These are phyloP conservation scores for Asbolus verrucosus DNA, from an alignment of 1,140 invertebrate genomes.

Conservation along the genomic window DNA sequence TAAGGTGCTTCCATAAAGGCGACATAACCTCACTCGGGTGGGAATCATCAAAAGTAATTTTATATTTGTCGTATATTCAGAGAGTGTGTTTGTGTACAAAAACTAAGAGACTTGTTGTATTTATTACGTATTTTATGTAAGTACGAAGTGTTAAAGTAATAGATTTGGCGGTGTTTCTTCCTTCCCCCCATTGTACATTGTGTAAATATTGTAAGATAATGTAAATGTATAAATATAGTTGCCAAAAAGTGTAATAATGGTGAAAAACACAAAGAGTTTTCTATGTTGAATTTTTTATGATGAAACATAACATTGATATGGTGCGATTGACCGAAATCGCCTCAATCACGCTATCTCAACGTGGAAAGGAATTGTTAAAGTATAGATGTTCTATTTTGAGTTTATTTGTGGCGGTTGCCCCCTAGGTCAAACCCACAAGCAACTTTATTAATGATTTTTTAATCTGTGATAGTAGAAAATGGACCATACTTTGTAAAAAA, in stretches of 20 bases:
- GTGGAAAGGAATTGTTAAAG: conserved; percentile 52
- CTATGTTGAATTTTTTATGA: conserved; percentile 52
- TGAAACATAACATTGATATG: conserved; percentile 47
- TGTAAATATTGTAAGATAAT: conserved; percentile 57
- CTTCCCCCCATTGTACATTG: conserved; percentile 36
- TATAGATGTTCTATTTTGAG: conserved; percentile 42
- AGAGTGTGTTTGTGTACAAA: conserved; percentile 10
- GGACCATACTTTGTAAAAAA: conserved; percentile 66
- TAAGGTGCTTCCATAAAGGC: conserved; percentile 13
- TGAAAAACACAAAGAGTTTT: conserved; percentile 46
- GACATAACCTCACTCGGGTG: neutral
- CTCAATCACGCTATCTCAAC: conserved; percentile 28
- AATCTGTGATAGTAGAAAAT: conserved; percentile 65
- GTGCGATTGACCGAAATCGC: conserved; percentile 14
- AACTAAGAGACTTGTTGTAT: conserved; percentile 14
- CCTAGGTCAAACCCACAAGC: conserved; percentile 17
- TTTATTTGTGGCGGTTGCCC: conserved; percentile 2
- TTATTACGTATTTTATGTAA: conserved; percentile 40
- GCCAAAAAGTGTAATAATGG: conserved; percentile 53
- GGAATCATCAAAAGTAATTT: neutral
- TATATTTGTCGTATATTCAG: neutral
- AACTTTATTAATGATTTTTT: conserved; percentile 59
- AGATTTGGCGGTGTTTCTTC: conserved; percentile 29
- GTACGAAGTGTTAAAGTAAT: conserved; percentile 12
- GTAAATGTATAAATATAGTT: conserved; percentile 56